Evolutionary conservation across 1,140 invertebrate genomes (phyloP).

Genomic region (Maconellicoccus hirsutus): DNA sequence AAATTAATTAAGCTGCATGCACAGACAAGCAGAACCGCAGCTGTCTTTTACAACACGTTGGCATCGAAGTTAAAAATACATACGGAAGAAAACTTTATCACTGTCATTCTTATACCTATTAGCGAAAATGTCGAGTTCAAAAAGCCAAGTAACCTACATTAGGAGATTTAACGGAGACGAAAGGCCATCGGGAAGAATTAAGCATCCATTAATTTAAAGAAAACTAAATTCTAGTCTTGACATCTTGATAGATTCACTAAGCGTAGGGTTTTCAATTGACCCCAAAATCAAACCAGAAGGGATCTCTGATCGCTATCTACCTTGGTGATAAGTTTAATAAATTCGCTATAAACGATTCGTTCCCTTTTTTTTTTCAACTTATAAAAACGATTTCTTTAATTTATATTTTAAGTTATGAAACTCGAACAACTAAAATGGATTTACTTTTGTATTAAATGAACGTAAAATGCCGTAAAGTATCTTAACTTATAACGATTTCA

Average conservation of each 20-base stretch:
- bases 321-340: background rate
- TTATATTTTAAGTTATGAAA: conserved; percentile 20
- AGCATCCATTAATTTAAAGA: background rate
- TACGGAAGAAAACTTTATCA: background rate
- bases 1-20: no score
- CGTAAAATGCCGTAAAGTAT: conserved; percentile 15
- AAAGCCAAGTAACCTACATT: background rate
- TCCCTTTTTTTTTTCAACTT: background rate
- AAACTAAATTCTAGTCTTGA: background rate
- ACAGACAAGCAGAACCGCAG: no score
- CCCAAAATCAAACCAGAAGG: background rate
- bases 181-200: background rate
- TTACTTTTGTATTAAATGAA: conserved; percentile 15
- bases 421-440: conserved; percentile 5
- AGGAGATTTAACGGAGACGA: background rate
- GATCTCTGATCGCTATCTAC: background rate
- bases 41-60: no score
- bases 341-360: background rate
- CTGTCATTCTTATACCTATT: background rate
- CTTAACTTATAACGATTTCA: conserved; percentile 17
- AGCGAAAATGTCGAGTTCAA: background rate
- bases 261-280: background rate
- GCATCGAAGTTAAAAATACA: no score
- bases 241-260: background rate
- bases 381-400: background rate